Conservation (phyloP, 1,140 invertebrate genomes). For the Penaeus chinensis region DNA sequence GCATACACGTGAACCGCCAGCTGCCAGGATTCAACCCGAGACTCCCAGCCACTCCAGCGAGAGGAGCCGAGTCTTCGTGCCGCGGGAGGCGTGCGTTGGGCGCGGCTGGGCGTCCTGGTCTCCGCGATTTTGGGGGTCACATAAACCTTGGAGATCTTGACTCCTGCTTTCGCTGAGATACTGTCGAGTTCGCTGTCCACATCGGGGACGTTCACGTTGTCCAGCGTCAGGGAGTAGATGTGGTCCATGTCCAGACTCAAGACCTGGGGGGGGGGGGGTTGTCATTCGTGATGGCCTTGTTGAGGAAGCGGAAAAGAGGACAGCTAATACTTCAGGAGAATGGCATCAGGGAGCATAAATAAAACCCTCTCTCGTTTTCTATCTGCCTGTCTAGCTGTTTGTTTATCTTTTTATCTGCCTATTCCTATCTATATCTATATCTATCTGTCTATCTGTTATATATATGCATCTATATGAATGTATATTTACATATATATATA, state of each 20-base stretch:
- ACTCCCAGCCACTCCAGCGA: not conserved
- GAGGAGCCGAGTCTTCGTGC: not conserved
- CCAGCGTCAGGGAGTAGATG: slow-evolving; percentile 33
- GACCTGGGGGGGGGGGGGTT: not conserved
- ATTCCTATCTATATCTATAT: too few relatives aligned
- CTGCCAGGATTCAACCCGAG: not conserved
- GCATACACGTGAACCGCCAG: slow-evolving; percentile 38
- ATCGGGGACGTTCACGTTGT: not conserved
- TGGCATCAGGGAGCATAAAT: too few relatives aligned
- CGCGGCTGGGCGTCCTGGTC: not conserved
- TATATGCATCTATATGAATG: too few relatives aligned
- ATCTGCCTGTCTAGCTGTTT: too few relatives aligned
- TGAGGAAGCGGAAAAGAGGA: too few relatives aligned
- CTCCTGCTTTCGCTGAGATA: not conserved
- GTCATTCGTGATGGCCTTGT: too few relatives aligned
- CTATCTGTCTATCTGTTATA: too few relatives aligned
- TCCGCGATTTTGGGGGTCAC: not conserved
- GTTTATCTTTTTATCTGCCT: too few relatives aligned
- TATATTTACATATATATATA: too few relatives aligned
- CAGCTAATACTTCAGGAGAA: too few relatives aligned
- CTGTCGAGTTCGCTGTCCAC: slow-evolving; percentile 20
- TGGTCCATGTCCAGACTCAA: slow-evolving; percentile 19
- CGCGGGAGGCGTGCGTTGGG: not conserved
- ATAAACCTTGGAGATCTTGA: slow-evolving; percentile 30
- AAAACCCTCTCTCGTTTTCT: too few relatives aligned